These are phyloP conservation scores for Tortrix viridana DNA, from an alignment of 2,888 invertebrate genomes.

Conservation along the genomic window DNA sequence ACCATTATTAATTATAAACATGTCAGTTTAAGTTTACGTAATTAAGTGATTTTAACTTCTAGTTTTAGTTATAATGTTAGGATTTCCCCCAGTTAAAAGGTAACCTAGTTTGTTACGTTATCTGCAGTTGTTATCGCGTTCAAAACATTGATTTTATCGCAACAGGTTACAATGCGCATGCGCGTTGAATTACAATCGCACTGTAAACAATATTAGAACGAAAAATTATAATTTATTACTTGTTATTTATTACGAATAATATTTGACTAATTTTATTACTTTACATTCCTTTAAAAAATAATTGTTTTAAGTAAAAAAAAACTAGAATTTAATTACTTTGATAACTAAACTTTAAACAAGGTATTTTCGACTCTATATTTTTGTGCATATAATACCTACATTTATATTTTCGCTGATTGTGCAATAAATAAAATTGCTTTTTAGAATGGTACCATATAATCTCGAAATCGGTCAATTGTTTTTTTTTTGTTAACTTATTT, in stretches of 20 bases:
- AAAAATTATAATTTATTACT: not conserved
- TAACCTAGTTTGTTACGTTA: constrained; percentile 23
- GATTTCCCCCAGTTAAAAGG: constrained; percentile 16
- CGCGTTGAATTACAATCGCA: not conserved
- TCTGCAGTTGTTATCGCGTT: constrained; percentile 25
- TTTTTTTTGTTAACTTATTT: too few species aligned
- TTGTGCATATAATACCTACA: too few species aligned
- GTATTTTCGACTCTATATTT: too few species aligned
- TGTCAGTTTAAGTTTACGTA: not conserved
- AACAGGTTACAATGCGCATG: not conserved
- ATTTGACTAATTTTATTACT: too few species aligned
- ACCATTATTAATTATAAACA: constrained; percentile 13
- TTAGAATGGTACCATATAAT: too few species aligned
- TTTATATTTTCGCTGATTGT: too few species aligned
- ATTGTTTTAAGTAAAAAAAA: too few species aligned
- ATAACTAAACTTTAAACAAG: too few species aligned
- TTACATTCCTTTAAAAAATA: too few species aligned
- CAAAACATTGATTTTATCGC: constrained; percentile 21
- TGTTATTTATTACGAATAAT: not conserved
- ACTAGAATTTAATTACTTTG: too few species aligned
- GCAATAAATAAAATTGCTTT: too few species aligned
- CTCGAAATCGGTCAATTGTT: too few species aligned
- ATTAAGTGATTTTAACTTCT: not conserved
- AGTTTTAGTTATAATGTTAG: not conserved
- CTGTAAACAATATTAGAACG: constrained; percentile 1